Evolutionary conservation across 2,797 vertebrate species (phyloP).

Genomic region (Poecilia gillii): DNA sequence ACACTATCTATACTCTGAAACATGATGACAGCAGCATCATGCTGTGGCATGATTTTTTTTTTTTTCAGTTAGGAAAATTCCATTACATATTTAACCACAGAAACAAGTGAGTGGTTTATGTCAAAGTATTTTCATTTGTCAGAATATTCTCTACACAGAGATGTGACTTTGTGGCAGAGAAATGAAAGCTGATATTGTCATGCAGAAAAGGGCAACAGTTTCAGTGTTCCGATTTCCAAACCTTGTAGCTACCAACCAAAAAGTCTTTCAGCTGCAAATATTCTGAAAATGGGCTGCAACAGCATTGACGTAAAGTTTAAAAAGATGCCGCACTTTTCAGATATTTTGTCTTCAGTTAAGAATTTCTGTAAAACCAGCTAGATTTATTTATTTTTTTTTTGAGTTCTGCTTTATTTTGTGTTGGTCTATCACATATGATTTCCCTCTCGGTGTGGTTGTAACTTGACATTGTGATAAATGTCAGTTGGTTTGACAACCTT

Average conservation of each 20-base stretch:
- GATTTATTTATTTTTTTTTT: neutral
- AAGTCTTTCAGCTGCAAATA: neutral
- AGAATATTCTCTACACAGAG: neutral
- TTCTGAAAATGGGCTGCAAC: neutral
- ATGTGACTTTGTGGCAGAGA: neutral
- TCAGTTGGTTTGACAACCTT: neutral
- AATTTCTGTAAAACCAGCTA: neutral
- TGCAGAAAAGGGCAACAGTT: neutral
- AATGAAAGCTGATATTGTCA: neutral
- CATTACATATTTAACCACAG: neutral
- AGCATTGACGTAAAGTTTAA: neutral
- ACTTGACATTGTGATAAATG: neutral
- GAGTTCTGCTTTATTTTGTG: neutral
- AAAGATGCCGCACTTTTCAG: neutral
- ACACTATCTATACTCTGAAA: neutral
- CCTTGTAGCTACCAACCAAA: neutral
- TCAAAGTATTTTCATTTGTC: neutral
- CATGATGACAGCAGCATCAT: neutral
- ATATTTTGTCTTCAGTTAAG: neutral
- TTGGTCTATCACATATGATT: neutral
- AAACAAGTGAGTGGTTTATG: neutral
- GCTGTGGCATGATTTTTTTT: neutral
- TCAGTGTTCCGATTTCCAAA: neutral
- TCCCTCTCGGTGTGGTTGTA: neutral
- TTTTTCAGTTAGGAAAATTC: neutral